Evolutionary conservation across 2,797 vertebrate genomes (phyloP).

Genomic region (Peromyscus nudipes): DNA sequence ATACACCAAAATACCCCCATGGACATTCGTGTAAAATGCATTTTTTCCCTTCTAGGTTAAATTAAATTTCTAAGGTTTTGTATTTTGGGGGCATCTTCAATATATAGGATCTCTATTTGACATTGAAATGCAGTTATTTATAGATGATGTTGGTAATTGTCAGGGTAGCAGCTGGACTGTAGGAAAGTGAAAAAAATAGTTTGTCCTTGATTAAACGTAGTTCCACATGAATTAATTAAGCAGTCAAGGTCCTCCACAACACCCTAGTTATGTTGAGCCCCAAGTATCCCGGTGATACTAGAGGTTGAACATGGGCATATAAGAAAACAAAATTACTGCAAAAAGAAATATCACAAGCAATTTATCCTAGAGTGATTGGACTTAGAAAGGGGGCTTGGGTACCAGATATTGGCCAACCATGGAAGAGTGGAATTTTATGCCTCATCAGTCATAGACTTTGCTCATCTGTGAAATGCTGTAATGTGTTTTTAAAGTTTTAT

Average conservation of each 20-base stretch:
- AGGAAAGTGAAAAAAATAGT: constrained; percentile 70
- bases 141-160: constrained; percentile 17
- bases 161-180: constrained; percentile 77
- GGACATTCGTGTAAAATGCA: background rate
- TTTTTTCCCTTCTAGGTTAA: background rate
- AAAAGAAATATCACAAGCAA: background rate
- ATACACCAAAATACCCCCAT: background rate
- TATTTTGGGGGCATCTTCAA: background rate
- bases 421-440: constrained; percentile 52
- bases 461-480: constrained; percentile 66
- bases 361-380: background rate
- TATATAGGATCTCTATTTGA: constrained; percentile 22
- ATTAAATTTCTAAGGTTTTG: background rate
- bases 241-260: background rate
- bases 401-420: constrained; percentile 35
- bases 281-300: background rate
- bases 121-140: constrained; percentile 27
- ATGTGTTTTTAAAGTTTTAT: constrained; percentile 75
- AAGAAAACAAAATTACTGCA: background rate
- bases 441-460: constrained; percentile 65
- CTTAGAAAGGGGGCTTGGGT: background rate
- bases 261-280: background rate
- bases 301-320: background rate
- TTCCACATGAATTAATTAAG: constrained; percentile 67
- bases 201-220: constrained; percentile 55